Conservation (phyloP, 2,797 vertebrate genomes). For the Huso huso region DNA sequence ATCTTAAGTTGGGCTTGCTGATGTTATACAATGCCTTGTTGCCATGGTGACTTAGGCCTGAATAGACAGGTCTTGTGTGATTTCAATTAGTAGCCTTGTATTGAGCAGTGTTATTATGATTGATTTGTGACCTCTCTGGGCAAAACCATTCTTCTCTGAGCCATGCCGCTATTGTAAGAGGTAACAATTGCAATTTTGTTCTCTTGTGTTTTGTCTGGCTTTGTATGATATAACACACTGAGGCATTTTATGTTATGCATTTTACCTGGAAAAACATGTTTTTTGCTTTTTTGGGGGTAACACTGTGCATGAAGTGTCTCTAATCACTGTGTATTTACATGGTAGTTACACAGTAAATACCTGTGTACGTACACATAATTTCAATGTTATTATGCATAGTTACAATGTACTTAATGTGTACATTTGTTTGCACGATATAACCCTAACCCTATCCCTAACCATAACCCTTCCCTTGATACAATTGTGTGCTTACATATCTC, state of each 20-base stretch:
- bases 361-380: no score
- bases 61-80: slow-evolving; percentile 21
- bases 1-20: not conserved
- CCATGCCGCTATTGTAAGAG: not conserved
- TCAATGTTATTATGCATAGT: no score
- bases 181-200: not conserved
- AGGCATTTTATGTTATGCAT: slow-evolving; percentile 12
- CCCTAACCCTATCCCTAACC: no score
- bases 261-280: no score
- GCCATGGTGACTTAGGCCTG: slow-evolving; percentile 33
- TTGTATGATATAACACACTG: slow-evolving; percentile 17
- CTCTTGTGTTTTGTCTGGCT: slow-evolving; percentile 4
- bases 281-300: no score
- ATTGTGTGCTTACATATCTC: no score
- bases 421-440: no score
- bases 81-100: slow-evolving; percentile 42
- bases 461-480: no score
- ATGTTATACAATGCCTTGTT: slow-evolving; percentile 25
- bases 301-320: no score
- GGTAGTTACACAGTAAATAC: no score
- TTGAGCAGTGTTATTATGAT: slow-evolving; percentile 40
- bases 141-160: slow-evolving; percentile 14
- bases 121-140: slow-evolving; percentile 40
- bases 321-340: no score
- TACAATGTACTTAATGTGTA: no score